These are phyloP conservation scores for Ranitomeya imitator DNA, from an alignment of 2,113 vertebrate genomes.

Conservation along the genomic window DNA sequence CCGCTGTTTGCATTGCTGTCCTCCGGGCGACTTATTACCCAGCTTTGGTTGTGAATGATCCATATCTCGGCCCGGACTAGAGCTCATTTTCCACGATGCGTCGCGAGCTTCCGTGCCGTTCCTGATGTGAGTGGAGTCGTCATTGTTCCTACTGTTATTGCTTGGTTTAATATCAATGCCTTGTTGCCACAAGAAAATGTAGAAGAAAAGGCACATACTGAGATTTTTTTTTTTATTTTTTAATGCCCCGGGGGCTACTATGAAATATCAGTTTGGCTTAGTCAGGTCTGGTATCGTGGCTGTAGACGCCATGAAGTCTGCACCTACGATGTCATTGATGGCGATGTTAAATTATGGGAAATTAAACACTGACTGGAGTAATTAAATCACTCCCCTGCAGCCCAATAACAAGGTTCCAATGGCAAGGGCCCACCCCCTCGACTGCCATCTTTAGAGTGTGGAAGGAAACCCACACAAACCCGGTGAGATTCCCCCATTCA, in stretches of 20 bases:
- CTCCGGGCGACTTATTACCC: background rate
- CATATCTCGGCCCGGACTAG: too few relatives aligned
- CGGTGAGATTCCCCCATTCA: too few relatives aligned
- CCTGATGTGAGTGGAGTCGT: background rate
- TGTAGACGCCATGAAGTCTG: background rate
- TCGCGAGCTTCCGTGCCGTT: background rate
- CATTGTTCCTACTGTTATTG: background rate
- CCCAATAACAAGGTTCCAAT: too few relatives aligned
- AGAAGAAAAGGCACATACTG: background rate
- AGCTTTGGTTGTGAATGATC: background rate
- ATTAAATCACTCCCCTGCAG: too few relatives aligned
- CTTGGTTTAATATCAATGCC: background rate
- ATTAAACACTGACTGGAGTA: background rate
- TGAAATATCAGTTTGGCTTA: too few relatives aligned
- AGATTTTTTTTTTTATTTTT: background rate
- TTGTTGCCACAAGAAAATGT: background rate
- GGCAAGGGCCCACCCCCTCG: too few relatives aligned
- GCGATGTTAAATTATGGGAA: background rate
- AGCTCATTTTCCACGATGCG: background rate
- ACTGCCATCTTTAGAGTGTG: too few relatives aligned
- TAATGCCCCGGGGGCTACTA: too few relatives aligned
- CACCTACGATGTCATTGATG: background rate
- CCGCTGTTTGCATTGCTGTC: conserved; percentile 34
- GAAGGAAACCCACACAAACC: too few relatives aligned
- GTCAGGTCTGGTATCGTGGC: background rate